These are phyloP conservation scores for Archilochus colubris DNA, from an alignment of 2,113 vertebrate species.

Conservation along the genomic window DNA sequence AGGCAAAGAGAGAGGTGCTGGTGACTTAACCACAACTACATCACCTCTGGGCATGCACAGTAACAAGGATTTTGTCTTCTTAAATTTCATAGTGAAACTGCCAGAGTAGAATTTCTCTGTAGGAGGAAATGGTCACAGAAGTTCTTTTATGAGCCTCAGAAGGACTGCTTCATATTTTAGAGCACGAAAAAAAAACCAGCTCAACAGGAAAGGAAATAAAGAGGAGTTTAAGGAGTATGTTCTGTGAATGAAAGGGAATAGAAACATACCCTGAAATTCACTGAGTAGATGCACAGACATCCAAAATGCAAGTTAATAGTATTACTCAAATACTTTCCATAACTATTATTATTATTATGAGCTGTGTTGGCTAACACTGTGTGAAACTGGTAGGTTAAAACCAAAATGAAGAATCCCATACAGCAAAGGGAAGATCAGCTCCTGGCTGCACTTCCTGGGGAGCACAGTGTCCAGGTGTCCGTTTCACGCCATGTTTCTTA, in stretches of 20 bases:
- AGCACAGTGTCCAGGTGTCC: background rate
- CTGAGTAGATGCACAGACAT: background rate
- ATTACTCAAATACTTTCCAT: background rate
- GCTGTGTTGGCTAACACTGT: background rate
- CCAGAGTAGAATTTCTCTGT: background rate
- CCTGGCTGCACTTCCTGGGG: accelerated
- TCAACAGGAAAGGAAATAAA: background rate
- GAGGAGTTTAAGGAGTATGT: background rate
- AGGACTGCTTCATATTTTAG: background rate
- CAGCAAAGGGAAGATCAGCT: accelerated
- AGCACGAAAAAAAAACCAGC: background rate
- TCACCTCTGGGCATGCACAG: background rate
- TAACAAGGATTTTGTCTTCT: background rate
- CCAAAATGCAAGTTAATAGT: background rate
- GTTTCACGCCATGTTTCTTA: background rate
- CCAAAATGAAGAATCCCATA: background rate
- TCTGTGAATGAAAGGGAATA: background rate
- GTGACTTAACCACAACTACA: background rate
- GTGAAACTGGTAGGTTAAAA: background rate
- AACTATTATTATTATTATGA: accelerated
- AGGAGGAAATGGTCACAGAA: background rate
- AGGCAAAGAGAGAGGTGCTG: background rate
- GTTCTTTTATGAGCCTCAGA: background rate
- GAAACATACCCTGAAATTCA: background rate
- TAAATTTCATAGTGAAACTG: background rate